These are phyloP conservation scores for Lycaena phlaeas DNA, from an alignment of 2,888 invertebrate genomes.

Conservation along the genomic window DNA sequence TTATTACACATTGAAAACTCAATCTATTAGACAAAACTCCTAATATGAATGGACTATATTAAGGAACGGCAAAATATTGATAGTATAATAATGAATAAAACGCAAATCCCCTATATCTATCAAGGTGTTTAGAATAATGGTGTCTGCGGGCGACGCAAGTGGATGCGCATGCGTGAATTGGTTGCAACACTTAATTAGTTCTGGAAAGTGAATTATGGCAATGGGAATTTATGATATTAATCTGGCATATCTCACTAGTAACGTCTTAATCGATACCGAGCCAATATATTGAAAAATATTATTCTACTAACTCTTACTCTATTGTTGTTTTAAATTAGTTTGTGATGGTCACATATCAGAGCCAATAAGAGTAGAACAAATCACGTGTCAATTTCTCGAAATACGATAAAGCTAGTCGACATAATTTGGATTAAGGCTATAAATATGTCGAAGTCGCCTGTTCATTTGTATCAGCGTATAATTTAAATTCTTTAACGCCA, in stretches of 20 bases:
- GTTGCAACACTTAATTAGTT: constrained; percentile 60
- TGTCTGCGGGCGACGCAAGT: constrained; percentile 52
- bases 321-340: constrained; percentile 16
- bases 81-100: too few relatives aligned
- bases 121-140: constrained; percentile 52
- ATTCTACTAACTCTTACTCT: constrained; percentile 4
- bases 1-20: too few relatives aligned
- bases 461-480: constrained; percentile 72
- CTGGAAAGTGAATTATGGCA: constrained; percentile 55
- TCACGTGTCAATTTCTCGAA: constrained; percentile 54
- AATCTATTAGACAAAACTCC: too few relatives aligned
- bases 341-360: constrained; percentile 24
- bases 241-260: constrained; percentile 35
- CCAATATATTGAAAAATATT: constrained; percentile 24
- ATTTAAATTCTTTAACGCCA: constrained; percentile 74
- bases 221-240: constrained; percentile 47
- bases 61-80: too few relatives aligned
- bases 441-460: constrained; percentile 64
- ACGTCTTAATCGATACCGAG: constrained; percentile 28
- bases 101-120: too few relatives aligned
- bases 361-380: constrained; percentile 42
- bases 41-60: too few relatives aligned
- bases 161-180: constrained; percentile 58
- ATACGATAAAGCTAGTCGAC: constrained; percentile 61
- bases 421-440: constrained; percentile 69